Evolutionary conservation across 2,888 invertebrate genomes (phyloP).

Genomic region (Chrysolina haemoptera): DNA sequence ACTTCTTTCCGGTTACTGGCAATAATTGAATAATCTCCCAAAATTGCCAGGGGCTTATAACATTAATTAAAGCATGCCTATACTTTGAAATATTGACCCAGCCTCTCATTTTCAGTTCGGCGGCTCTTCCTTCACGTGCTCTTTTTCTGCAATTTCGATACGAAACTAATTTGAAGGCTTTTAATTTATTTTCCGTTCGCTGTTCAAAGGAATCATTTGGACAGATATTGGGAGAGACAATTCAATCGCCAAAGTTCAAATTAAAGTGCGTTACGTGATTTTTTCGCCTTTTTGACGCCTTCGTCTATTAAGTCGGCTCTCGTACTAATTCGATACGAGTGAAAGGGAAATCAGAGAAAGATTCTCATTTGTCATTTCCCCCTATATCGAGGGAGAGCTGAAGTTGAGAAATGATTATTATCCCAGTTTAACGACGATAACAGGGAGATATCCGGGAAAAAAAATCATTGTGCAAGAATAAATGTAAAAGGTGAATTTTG

Average conservation of each 20-base stretch:
- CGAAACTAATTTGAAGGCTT: slow-evolving; percentile 17
- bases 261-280: slow-evolving; percentile 15
- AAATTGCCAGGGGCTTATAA: slow-evolving; percentile 22
- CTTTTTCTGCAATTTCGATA: slow-evolving; percentile 9
- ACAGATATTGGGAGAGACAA: slow-evolving; percentile 51
- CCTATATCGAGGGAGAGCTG: not conserved
- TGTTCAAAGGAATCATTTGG: slow-evolving; percentile 57
- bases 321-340: not conserved
- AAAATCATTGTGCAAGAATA: too few relatives aligned
- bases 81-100: slow-evolving; percentile 11
- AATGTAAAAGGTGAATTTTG: too few relatives aligned
- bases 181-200: slow-evolving; percentile 42
- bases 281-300: slow-evolving; percentile 1
- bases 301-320: not conserved
- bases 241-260: slow-evolving; percentile 33
- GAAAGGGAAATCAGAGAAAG: not conserved
- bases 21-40: slow-evolving; percentile 18
- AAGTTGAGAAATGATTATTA: too few relatives aligned
- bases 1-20: not conserved
- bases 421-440: too few relatives aligned
- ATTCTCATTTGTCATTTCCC: not conserved
- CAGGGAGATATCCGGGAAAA: too few relatives aligned
- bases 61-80: slow-evolving; percentile 13
- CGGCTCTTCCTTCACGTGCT: slow-evolving; percentile 1
- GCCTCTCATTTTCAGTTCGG: slow-evolving; percentile 10